Percentiles rank a stretch among this genome's conserved stretches.
These are phyloP conservation scores for Heterocephalus glaber DNA, from an alignment of 2,113 vertebrate genomes.

Conservation along the genomic window DNA sequence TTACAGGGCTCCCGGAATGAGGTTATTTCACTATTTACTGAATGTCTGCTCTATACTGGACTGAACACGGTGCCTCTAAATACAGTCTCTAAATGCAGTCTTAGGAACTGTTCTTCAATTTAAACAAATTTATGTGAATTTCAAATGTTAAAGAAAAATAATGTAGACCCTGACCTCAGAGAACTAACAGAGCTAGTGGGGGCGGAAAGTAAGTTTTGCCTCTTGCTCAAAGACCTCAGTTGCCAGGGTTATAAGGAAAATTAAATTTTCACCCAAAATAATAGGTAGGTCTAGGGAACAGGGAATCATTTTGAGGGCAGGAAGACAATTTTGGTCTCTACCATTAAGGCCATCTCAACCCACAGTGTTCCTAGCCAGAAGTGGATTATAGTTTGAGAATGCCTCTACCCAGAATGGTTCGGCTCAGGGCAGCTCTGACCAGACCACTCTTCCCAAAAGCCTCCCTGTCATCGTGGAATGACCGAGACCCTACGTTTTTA, in stretches of 20 bases:
- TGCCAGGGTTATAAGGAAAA: neutral
- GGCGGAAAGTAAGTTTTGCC: neutral
- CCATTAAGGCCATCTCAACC: slow-evolving; percentile 52
- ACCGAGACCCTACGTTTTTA: neutral
- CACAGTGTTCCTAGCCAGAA: slow-evolving; percentile 27
- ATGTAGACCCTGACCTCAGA: neutral
- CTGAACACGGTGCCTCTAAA: too few relatives aligned
- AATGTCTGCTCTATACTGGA: neutral
- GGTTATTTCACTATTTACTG: neutral
- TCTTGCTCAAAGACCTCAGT: neutral
- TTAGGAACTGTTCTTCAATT: slow-evolving; percentile 63
- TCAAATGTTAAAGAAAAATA: neutral
- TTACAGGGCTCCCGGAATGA: neutral
- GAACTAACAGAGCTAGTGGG: neutral
- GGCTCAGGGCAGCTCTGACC: neutral
- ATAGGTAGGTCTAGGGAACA: slow-evolving; percentile 19
- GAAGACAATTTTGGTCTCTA: slow-evolving; percentile 59
- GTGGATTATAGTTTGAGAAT: slow-evolving; percentile 41
- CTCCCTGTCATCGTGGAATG: neutral
- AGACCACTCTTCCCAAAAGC: neutral
- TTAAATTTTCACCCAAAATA: slow-evolving; percentile 50
- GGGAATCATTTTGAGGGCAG: slow-evolving; percentile 40
- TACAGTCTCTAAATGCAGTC: slow-evolving; percentile 41
- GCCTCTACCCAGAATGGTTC: neutral
- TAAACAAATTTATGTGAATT: slow-evolving; percentile 64